These are phyloP conservation scores for Zalophus californianus DNA, from an alignment of 2,797 vertebrate genomes.

Conservation along the genomic window DNA sequence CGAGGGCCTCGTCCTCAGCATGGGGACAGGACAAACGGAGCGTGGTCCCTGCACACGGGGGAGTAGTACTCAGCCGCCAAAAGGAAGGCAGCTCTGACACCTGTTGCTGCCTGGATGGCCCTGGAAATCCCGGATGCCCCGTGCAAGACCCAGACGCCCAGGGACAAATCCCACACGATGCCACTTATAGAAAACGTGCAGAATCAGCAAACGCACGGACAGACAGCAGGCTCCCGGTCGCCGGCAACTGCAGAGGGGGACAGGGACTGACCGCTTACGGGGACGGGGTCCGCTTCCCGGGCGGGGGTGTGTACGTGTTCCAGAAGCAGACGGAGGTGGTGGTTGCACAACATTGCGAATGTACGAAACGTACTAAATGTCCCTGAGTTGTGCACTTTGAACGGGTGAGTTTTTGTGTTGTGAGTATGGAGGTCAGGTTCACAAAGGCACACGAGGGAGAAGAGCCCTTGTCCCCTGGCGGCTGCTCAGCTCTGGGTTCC, in stretches of 20 bases:
- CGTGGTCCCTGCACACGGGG: not conserved
- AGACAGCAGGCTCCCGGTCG: not conserved
- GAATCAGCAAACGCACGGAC: not conserved
- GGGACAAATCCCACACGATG: not conserved
- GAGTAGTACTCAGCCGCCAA: not conserved
- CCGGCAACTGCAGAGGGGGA: not conserved
- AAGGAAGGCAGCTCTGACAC: not conserved
- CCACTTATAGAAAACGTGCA: not conserved
- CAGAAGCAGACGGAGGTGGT: not conserved
- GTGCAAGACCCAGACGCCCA: not conserved
- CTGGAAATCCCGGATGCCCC: not conserved
- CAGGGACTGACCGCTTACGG: no score
- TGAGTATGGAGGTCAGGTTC: no score
- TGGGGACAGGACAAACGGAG: no score
- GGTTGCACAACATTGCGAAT: not conserved
- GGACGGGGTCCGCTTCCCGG: not conserved
- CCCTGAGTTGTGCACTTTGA: not conserved
- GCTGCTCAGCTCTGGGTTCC: no score
- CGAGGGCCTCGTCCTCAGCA: not conserved
- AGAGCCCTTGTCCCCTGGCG: not conserved
- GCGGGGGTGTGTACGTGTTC: not conserved
- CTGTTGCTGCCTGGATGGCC: rapidly evolving
- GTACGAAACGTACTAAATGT: not conserved
- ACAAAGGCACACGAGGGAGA: no score
- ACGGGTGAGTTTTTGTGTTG: not conserved